A percentile compares a stretch with the other conserved stretches of the same genome.
Evolutionary conservation across 2,113 vertebrate genomes (phyloP).

Genomic region (Antechinus flavipes): DNA sequence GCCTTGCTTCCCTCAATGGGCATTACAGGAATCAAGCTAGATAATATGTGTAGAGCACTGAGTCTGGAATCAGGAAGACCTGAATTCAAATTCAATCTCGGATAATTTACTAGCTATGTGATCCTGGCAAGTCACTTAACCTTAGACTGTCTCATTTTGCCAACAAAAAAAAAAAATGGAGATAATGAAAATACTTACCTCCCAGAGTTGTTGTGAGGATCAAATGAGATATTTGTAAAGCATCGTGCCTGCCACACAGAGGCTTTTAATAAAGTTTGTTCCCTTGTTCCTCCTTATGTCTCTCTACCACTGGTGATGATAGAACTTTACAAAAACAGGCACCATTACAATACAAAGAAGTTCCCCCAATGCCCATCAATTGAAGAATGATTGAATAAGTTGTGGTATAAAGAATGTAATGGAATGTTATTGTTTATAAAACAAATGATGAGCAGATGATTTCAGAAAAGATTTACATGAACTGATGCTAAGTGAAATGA

Average conservation of each 20-base stretch:
- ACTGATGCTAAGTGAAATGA: too few relatives aligned
- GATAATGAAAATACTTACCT: background rate
- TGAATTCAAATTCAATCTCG: background rate
- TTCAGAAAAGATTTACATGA: too few relatives aligned
- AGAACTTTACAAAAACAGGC: background rate
- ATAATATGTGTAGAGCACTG: background rate
- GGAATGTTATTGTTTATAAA: too few relatives aligned
- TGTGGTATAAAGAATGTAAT: too few relatives aligned
- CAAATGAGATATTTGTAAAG: background rate
- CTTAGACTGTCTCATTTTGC: background rate
- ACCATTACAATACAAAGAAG: background rate
- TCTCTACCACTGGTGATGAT: background rate
- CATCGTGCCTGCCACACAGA: too few relatives aligned
- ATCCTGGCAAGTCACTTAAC: background rate
- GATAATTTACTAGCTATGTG: background rate
- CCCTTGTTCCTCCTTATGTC: background rate
- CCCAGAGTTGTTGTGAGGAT: background rate
- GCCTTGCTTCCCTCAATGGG: background rate
- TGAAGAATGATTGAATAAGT: too few relatives aligned
- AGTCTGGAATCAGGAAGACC: background rate
- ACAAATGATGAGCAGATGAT: too few relatives aligned
- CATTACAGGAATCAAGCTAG: background rate
- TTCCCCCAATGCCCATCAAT: background rate
- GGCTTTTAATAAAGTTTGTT: background rate
- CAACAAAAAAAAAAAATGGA: background rate